These are phyloP conservation scores for Avahi laniger DNA, from an alignment of 2,797 vertebrate species.

Conservation along the genomic window DNA sequence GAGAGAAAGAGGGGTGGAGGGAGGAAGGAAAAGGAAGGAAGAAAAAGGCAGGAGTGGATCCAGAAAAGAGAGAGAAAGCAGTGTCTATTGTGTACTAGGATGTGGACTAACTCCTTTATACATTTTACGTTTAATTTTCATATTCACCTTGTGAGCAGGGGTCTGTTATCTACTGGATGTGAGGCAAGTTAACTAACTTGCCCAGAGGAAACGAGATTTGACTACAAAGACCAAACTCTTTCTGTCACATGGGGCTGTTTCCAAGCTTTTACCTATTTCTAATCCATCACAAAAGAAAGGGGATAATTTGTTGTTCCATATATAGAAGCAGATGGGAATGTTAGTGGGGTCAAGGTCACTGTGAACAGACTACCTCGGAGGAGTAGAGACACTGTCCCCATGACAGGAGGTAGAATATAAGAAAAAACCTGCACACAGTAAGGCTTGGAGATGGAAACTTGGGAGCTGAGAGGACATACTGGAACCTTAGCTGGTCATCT, in stretches of 20 bases:
- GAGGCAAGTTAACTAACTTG: neutral
- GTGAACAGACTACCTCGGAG: neutral
- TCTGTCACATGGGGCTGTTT: neutral
- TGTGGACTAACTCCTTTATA: neutral
- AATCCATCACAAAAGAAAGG: neutral
- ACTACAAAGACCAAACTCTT: neutral
- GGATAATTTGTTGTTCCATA: neutral
- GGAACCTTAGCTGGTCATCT: neutral
- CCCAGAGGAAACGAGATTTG: neutral
- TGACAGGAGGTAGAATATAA: neutral
- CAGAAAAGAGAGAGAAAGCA: neutral
- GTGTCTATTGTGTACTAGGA: neutral
- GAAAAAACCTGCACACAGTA: too few species aligned
- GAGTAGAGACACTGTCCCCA: neutral
- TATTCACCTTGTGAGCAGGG: neutral
- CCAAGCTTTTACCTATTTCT: neutral
- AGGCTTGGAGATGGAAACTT: neutral
- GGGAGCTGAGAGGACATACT: neutral
- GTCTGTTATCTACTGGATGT: neutral
- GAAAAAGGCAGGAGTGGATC: neutral
- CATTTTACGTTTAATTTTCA: neutral
- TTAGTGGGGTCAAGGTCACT: neutral
- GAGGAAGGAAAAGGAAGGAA: too few species aligned
- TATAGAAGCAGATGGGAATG: neutral
- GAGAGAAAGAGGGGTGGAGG: too few species aligned